Evolutionary conservation across 2,888 invertebrate genomes (phyloP).

Genomic region (Nymphalis urticae): DNA sequence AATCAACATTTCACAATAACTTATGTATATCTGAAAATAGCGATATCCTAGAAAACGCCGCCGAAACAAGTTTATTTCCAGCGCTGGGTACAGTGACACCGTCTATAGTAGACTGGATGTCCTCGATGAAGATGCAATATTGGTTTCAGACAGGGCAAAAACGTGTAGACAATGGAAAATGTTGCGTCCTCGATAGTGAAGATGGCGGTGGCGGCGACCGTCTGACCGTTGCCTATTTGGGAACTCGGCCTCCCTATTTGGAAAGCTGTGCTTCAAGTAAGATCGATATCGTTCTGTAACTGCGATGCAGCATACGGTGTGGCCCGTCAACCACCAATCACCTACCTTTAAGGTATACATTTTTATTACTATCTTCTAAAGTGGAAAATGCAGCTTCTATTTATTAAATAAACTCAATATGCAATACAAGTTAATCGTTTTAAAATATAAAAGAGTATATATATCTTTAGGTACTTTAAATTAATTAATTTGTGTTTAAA

Average conservation of each 20-base stretch:
- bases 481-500: too few species aligned
- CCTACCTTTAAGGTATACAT: conserved; percentile 55
- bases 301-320: conserved; percentile 51
- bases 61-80: conserved; percentile 42
- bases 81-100: conserved; percentile 45
- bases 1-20: conserved; percentile 22
- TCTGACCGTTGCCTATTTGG: conserved; percentile 73
- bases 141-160: conserved; percentile 56
- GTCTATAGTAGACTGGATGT: conserved; percentile 47
- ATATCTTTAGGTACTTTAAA: too few species aligned
- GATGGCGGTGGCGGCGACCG: conserved; percentile 47
- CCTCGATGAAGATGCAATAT: conserved; percentile 59
- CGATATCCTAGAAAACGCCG: conserved; percentile 41
- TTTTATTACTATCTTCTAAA: conserved; percentile 37
- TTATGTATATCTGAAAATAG: conserved; percentile 31
- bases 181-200: conserved; percentile 68
- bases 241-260: conserved; percentile 72
- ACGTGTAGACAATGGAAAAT: conserved; percentile 73
- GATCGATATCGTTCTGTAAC: conserved; percentile 67
- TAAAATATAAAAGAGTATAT: too few species aligned
- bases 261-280: conserved; percentile 76
- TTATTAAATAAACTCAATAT: conserved; percentile 11
- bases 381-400: neutral
- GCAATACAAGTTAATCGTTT: conserved; percentile 1
- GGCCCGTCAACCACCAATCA: conserved; percentile 62